Evolutionary conservation across 2,113 vertebrate genomes (phyloP).

Genomic region (Acrocephalus kingi): DNA sequence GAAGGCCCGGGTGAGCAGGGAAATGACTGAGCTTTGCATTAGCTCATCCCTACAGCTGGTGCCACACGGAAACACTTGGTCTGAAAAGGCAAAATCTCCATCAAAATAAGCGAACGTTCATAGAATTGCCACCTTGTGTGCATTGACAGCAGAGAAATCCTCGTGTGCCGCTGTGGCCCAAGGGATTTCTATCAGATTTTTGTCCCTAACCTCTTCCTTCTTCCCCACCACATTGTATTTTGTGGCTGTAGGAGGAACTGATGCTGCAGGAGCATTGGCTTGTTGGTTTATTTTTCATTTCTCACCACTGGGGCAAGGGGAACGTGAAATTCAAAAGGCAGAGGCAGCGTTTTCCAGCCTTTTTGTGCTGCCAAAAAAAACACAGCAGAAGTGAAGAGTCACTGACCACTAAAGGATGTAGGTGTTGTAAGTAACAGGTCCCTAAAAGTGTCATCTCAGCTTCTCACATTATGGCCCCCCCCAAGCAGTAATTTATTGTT

Average conservation of each 20-base stretch:
- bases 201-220: not conserved
- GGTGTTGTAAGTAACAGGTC: not conserved
- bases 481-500: not conserved
- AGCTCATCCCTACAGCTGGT: constrained; percentile 21
- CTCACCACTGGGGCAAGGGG: not conserved
- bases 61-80: not conserved
- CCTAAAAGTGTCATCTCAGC: not conserved
- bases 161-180: fast-evolving
- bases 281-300: not conserved
- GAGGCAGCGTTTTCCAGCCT: not conserved
- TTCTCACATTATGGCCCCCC: not conserved
- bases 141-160: fast-evolving
- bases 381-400: not conserved
- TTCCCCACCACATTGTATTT: fast-evolving
- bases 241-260: not conserved
- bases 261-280: not conserved
- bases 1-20: not conserved
- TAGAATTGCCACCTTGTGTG: not conserved
- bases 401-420: not conserved
- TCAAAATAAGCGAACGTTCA: not conserved
- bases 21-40: not conserved
- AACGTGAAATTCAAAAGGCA: not conserved
- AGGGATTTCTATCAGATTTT: not conserved
- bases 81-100: not conserved
- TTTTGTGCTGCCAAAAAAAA: not conserved